Percentiles rank a stretch among this genome's conserved stretches.
phyloP scores from a whole-genome alignment of 2,797 vertebrate species.

The Ceryle rudis region DNA sequence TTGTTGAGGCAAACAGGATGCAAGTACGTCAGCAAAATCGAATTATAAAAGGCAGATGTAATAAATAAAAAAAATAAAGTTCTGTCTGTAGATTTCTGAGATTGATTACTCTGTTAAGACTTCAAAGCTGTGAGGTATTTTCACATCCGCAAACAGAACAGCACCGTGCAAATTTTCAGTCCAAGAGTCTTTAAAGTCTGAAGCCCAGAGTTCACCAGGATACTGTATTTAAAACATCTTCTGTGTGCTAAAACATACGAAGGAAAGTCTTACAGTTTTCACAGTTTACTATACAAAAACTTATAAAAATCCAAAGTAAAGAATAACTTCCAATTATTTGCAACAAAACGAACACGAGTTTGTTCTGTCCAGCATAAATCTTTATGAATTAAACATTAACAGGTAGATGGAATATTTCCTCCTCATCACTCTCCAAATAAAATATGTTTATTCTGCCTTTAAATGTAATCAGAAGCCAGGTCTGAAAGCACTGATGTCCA shows the following conservation, averaged over 20 bases:
- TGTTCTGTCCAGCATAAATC: background rate
- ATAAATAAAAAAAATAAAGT: constrained; percentile 3
- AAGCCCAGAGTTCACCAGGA: background rate
- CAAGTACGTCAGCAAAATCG: background rate
- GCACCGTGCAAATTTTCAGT: background rate
- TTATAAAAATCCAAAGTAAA: background rate
- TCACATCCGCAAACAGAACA: background rate
- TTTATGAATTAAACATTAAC: background rate
- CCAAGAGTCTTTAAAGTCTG: background rate
- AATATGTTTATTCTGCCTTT: background rate
- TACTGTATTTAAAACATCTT: background rate
- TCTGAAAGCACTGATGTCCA: background rate
- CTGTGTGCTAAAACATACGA: background rate
- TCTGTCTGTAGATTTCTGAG: background rate
- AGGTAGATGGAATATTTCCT: background rate
- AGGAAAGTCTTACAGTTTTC: background rate
- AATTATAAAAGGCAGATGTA: background rate
- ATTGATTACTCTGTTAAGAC: background rate
- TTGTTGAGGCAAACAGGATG: background rate
- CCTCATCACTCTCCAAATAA: background rate
- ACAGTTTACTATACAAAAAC: background rate
- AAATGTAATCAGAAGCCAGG: background rate
- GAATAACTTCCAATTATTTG: background rate
- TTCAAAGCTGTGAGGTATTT: constrained; percentile 36
- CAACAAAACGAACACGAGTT: background rate